Base-by-base conservation (phyloP, 2,113 vertebrate species). In the Edolisoma coerulescens region DNA sequence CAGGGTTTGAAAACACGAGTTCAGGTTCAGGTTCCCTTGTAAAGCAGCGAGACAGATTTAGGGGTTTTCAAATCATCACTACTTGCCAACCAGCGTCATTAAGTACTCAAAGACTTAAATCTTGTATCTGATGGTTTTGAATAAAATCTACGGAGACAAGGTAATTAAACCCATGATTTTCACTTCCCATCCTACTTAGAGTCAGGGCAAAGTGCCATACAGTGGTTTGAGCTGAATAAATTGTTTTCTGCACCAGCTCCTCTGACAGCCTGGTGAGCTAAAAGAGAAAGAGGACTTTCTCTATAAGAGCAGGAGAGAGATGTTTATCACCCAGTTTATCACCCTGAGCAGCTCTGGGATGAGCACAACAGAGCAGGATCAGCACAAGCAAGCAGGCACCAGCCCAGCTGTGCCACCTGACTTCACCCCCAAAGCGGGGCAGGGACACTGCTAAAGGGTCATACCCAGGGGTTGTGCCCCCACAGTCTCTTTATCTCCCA, bases 321-420 rank as follows among this genome's bases (percentile, higher is more conserved):
- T 13, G 15, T 30, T 67, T 44, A 59, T 68, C 74, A 54, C 13
- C 4, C 39, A 13, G 8, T 39, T 70, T 78, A 54, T 84, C 22
- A 56, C 11, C 47, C 37, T 61, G 17, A 75, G 32, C 14, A 87
- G 35, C 56, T 87, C 61, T 39, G 39, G 33, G 35, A 35, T 39
- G 24, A 59, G 30, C 3, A 4, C 24, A 27, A 13, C 21, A 61
- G 68, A 74, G 37, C n/a, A 70, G n/a, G 27, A 63, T 21, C 2
- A 3, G 28, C 19, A 20, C 21, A 37, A 80, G 23, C 4, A 13
- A 73, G 53, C 30, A 47, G 37, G 32, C 30, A 39, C 21, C 0
- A 0, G 18, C 20, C 26, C 3, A 0, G 3, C n/a, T 79, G 39
- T 4, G 3, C 10, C 4, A 3, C 35, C 30, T 1, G 1, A 27